A percentile compares a stretch with the other conserved stretches of the same genome.
These are phyloP conservation scores for Malacoraja senta DNA, from an alignment of 2,797 vertebrate genomes.

Conservation along the genomic window DNA sequence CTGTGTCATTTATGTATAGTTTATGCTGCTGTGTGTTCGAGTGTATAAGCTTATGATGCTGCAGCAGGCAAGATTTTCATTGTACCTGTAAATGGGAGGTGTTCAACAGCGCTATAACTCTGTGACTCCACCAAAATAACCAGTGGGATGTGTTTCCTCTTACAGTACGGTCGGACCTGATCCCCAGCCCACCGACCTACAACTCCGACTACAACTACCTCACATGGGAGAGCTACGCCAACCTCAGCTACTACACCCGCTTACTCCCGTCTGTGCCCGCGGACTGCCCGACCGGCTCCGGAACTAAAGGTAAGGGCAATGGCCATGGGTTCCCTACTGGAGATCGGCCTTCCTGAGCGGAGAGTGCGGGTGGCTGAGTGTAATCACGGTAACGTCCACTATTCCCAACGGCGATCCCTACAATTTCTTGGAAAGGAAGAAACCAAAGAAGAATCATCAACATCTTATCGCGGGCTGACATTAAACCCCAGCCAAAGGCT, in stretches of 20 bases:
- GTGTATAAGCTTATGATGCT: too few species aligned
- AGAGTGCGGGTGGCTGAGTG: neutral
- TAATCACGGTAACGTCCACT: neutral
- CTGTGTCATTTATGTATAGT: too few species aligned
- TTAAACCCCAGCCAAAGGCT: too few species aligned
- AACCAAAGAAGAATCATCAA: too few species aligned
- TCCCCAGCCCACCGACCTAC: conserved; percentile 88
- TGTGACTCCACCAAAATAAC: neutral
- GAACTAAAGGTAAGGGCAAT: conserved; percentile 70
- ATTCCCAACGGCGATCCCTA: too few species aligned
- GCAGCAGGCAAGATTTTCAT: too few species aligned
- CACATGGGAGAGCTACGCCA: conserved; percentile 85
- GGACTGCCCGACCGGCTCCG: conserved; percentile 81
- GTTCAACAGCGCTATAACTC: too few species aligned
- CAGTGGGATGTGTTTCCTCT: neutral
- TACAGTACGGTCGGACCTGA: conserved; percentile 73
- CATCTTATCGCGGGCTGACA: too few species aligned
- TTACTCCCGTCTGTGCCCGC: conserved; percentile 77
- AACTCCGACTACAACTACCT: conserved; percentile 79
- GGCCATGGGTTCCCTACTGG: too few species aligned
- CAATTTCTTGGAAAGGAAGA: too few species aligned
- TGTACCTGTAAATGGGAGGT: too few species aligned
- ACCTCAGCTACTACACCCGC: conserved; percentile 79
- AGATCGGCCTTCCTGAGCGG: neutral
- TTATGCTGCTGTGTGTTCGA: too few species aligned